These are phyloP conservation scores for Graptemys geographica DNA, from an alignment of 2,797 vertebrate species.

Conservation along the genomic window DNA sequence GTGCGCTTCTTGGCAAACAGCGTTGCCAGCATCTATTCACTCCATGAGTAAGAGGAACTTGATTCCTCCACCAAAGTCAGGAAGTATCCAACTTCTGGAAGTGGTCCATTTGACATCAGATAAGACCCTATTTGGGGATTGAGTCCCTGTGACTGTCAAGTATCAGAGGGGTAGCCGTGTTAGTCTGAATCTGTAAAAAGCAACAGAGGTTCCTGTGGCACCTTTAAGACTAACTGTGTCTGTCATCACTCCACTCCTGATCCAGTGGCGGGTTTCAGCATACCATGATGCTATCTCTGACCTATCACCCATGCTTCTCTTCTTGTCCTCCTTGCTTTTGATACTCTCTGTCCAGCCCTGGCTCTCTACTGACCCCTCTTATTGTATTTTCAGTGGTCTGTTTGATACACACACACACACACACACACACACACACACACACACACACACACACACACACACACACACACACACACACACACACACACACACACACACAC, in stretches of 20 bases:
- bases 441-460: fast-evolving
- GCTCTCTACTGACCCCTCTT: too few relatives aligned
- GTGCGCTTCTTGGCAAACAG: background rate
- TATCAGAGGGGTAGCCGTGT: too few relatives aligned
- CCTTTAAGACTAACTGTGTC: background rate
- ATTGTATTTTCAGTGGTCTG: too few relatives aligned
- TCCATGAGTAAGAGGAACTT: background rate
- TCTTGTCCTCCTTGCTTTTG: too few relatives aligned
- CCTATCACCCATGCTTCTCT: background rate
- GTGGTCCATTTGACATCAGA: background rate
- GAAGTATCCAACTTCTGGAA: background rate
- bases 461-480: fast-evolving
- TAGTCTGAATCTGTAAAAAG: too few relatives aligned
- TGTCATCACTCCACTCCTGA: background rate
- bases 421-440: fast-evolving
- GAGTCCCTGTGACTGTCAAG: background rate
- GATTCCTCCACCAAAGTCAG: background rate
- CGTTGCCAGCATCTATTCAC: background rate
- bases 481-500: fast-evolving
- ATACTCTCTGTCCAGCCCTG: too few relatives aligned
- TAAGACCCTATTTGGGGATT: background rate
- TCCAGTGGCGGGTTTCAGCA: background rate
- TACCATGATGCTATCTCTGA: background rate
- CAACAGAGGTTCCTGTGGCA: too few relatives aligned
- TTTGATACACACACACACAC: too few relatives aligned